Evolutionary conservation across 1,140 invertebrate genomes (phyloP).

Genomic region (Anastatus disparis): DNA sequence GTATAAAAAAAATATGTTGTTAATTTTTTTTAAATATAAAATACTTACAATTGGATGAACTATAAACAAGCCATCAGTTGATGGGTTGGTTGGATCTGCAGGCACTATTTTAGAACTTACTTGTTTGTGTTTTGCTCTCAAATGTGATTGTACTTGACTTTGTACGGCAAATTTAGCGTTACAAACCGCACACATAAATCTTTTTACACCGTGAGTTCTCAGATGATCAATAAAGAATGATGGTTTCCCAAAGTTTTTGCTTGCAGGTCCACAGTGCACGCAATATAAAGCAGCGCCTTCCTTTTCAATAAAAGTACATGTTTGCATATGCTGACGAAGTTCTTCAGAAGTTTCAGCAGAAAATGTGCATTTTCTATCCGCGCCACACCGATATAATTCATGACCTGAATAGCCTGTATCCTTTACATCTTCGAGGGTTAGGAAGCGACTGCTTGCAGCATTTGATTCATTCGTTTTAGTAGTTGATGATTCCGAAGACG

Average conservation of each 20-base stretch:
- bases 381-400: constrained; percentile 68
- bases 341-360: constrained; percentile 45
- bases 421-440: constrained; percentile 59
- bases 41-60: constrained; percentile 62
- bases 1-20: too few species aligned
- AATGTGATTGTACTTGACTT: constrained; percentile 66
- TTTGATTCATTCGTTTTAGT: too few species aligned
- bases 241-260: constrained; percentile 59
- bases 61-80: constrained; percentile 69
- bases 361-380: constrained; percentile 57
- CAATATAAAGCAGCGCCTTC: constrained; percentile 35
- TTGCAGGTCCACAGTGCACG: constrained; percentile 67
- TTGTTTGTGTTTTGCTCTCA: constrained; percentile 69
- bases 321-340: constrained; percentile 66
- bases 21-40: too few species aligned
- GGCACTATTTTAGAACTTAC: constrained; percentile 62
- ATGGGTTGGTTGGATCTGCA: constrained; percentile 66
- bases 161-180: constrained; percentile 60
- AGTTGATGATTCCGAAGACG: too few species aligned
- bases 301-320: constrained; percentile 55
- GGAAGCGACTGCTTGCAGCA: neutral
- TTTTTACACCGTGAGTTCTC: constrained; percentile 66
- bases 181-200: constrained; percentile 69
- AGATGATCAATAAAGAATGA: constrained; percentile 64
- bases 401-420: constrained; percentile 58